Evolutionary conservation across 2,797 vertebrate genomes (phyloP).

Genomic region (Rhinella marina): DNA sequence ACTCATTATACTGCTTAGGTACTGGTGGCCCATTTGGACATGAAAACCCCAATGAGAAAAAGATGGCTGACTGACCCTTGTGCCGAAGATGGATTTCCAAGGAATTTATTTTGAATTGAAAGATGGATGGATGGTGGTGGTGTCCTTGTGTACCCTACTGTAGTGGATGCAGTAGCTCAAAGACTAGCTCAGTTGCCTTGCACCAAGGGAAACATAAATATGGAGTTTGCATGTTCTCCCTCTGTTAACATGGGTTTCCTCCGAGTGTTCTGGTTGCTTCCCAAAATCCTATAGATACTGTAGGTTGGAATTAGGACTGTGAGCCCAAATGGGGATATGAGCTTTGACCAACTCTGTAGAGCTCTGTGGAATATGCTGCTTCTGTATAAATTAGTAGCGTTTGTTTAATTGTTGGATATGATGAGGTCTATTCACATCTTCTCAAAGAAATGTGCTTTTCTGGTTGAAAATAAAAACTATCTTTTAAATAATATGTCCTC

Average conservation of each 20-base stretch:
- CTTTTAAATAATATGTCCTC: slow-evolving; percentile 20
- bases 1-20: too few species aligned
- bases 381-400: neutral
- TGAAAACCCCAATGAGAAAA: neutral
- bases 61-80: neutral
- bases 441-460: neutral
- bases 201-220: too few species aligned
- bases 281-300: too few species aligned
- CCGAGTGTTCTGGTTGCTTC: too few species aligned
- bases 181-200: too few species aligned
- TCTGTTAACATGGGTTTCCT: too few species aligned
- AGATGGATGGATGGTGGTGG: neutral
- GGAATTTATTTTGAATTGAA: neutral
- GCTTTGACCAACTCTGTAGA: too few species aligned
- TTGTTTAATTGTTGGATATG: neutral
- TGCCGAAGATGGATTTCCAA: neutral
- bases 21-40: neutral
- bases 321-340: too few species aligned
- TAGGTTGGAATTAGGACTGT: too few species aligned
- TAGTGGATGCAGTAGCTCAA: too few species aligned
- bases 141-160: neutral
- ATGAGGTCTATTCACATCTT: neutral
- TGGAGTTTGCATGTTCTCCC: too few species aligned
- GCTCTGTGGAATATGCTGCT: too few species aligned
- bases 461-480: neutral